Evolutionary conservation across 2,797 vertebrate genomes (phyloP).

Genomic region (Pseudotriccus pelzelni): DNA sequence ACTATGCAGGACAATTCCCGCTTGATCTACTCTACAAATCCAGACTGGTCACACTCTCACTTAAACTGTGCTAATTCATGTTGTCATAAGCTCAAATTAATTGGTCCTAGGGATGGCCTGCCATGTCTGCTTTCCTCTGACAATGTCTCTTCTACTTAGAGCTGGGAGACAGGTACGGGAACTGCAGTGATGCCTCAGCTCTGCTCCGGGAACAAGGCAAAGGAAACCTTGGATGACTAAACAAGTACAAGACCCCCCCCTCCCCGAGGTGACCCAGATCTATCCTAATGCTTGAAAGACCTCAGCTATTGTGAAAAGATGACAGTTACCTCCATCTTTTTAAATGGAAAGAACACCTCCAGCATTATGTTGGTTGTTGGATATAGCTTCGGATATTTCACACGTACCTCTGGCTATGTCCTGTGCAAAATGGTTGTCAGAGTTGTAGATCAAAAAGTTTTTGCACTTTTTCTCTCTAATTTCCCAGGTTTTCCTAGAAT

Average conservation of each 20-base stretch:
- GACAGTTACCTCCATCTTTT: background rate
- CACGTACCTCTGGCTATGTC: background rate
- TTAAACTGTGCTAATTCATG: slow-evolving; percentile 30
- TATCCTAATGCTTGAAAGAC: background rate
- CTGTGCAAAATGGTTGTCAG: background rate
- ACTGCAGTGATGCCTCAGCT: background rate
- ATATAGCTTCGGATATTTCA: background rate
- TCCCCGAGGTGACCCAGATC: background rate
- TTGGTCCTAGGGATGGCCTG: slow-evolving; percentile 15
- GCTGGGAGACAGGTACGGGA: background rate
- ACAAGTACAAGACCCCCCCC: background rate
- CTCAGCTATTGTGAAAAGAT: background rate
- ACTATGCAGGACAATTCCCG: background rate
- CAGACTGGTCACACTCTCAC: slow-evolving; percentile 13
- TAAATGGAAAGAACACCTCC: background rate
- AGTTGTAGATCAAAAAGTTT: background rate
- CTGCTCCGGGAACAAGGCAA: background rate
- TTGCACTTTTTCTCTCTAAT: background rate
- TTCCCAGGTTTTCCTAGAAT: background rate
- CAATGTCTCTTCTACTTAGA: background rate
- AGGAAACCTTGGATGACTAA: slow-evolving; percentile 6
- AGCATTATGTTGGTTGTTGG: background rate
- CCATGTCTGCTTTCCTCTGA: slow-evolving; percentile 13
- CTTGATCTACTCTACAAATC: slow-evolving; percentile 28
- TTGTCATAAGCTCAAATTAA: slow-evolving; percentile 45